These are phyloP conservation scores for Hydra vulgaris DNA, from an alignment of 30 jellyfish, hydroid and myxozoan species.

Conservation along the genomic window DNA sequence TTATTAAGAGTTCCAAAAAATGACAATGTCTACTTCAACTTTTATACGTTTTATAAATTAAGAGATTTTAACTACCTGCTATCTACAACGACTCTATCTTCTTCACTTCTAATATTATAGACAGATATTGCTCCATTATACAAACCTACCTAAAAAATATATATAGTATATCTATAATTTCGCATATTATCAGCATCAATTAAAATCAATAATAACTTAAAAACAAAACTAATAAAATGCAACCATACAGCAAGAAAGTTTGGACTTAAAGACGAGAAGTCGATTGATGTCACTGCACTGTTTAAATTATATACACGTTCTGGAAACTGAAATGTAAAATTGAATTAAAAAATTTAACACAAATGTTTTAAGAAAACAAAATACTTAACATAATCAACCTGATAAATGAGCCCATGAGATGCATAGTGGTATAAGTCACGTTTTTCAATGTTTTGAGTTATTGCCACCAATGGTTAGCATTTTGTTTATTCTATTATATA, in stretches of 20 bases:
- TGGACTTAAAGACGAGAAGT: constrained; percentile 61
- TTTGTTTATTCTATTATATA: too few species aligned
- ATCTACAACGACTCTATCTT: constrained; percentile 49
- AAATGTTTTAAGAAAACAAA: background rate
- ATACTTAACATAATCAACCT: too few species aligned
- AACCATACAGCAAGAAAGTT: constrained; percentile 77
- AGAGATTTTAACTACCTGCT: too few species aligned
- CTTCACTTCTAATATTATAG: constrained; percentile 53
- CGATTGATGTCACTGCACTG: constrained; percentile 68
- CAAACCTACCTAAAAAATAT: constrained; percentile 66
- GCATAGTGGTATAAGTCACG: too few species aligned
- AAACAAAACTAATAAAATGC: background rate
- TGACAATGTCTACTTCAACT: too few species aligned
- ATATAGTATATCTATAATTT: too few species aligned
- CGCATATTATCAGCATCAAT: background rate
- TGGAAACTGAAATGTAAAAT: constrained; percentile 45
- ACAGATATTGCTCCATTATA: constrained; percentile 77
- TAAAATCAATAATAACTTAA: background rate
- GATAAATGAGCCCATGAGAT: too few species aligned
- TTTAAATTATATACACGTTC: constrained; percentile 53
- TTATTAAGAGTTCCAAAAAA: too few species aligned
- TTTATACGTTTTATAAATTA: too few species aligned
- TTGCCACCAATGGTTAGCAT: too few species aligned
- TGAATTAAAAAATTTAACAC: background rate
- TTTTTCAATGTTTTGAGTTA: too few species aligned